A percentile compares a stretch with the other conserved stretches of the same genome.
Conservation (phyloP, 2,797 vertebrate genomes). For the Emys orbicularis region DNA sequence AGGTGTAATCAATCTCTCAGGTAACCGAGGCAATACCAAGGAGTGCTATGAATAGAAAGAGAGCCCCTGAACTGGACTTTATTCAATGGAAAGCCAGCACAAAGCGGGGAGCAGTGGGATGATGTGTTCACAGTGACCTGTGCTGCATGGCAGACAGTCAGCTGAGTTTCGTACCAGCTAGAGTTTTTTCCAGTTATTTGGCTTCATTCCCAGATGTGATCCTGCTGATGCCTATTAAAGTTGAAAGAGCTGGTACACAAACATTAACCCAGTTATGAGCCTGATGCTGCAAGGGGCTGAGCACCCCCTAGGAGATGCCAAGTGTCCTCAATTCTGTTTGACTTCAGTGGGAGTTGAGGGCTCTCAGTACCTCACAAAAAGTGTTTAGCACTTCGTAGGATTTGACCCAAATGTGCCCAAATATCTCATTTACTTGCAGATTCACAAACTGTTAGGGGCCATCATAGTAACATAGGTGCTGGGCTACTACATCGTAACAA, state of each 20-base stretch:
- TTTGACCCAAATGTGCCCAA: too few species aligned
- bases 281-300: neutral
- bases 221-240: neutral
- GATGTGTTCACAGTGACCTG: neutral
- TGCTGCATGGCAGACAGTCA: neutral
- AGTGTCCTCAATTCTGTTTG: neutral
- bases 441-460: too few species aligned
- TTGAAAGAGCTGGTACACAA: neutral
- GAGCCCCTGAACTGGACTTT: too few species aligned
- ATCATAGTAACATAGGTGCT: too few species aligned
- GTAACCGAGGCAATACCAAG: too few species aligned
- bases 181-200: neutral
- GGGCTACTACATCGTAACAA: too few species aligned
- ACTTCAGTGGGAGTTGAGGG: neutral
- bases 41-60: too few species aligned
- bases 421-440: too few species aligned
- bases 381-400: too few species aligned
- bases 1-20: neutral
- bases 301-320: neutral
- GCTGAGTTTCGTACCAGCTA: neutral
- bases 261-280: neutral
- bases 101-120: rapidly evolving
- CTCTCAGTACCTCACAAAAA: neutral
- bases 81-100: too few species aligned
- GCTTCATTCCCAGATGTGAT: neutral